Conservation (phyloP, 30 jellyfish, hydroid and myxozoan species). For the Turritopsis dohrnii region DNA sequence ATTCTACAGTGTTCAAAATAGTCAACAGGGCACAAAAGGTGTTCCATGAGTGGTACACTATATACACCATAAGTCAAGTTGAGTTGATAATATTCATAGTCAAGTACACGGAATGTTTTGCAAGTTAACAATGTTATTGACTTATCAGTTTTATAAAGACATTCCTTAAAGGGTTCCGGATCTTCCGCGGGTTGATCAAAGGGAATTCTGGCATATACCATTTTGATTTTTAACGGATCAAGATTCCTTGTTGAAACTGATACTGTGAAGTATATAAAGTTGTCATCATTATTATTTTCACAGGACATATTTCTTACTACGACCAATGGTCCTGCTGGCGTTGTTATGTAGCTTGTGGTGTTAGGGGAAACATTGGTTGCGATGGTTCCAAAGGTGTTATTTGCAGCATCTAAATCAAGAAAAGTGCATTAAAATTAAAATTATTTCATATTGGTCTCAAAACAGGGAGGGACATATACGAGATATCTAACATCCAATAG, state of each 20-base stretch:
- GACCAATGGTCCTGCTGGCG: neutral
- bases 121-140: neutral
- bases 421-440: neutral
- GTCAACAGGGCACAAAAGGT: neutral
- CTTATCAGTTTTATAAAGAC: neutral
- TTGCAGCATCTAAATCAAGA: neutral
- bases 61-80: neutral
- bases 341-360: neutral
- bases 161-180: neutral
- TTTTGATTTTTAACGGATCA: neutral
- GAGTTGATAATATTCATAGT: neutral
- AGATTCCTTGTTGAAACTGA: neutral
- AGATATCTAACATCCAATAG: too few relatives aligned
- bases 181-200: neutral
- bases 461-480: too few relatives aligned
- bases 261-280: neutral
- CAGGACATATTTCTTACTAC: neutral
- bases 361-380: neutral
- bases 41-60: neutral
- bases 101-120: neutral
- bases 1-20: neutral
- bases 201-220: neutral
- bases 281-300: neutral
- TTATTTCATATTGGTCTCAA: too few relatives aligned
- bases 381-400: neutral